Conservation (phyloP, 2,113 vertebrate species). For the Glaucomys volans region DNA sequence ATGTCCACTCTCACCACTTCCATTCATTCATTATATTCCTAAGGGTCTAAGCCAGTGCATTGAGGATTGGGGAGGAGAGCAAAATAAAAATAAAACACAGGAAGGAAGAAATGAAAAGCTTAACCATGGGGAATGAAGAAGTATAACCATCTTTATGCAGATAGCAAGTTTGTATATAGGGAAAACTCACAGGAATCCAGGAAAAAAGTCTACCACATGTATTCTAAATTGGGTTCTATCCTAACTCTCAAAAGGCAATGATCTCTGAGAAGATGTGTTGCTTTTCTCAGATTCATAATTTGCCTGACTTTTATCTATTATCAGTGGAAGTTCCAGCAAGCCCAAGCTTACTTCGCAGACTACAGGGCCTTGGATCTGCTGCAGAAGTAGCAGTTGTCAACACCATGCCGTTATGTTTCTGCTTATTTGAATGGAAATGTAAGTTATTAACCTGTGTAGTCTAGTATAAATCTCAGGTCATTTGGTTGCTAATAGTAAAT, state of each 20-base stretch:
- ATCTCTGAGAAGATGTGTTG: not conserved
- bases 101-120: not conserved
- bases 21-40: not conserved
- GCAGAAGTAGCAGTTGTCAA: not conserved
- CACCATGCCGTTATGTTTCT: not conserved
- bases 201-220: not conserved
- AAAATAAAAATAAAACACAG: not conserved
- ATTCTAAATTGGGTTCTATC: not conserved
- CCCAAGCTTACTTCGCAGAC: not conserved
- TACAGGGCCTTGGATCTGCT: not conserved
- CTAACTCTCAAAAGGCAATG: not conserved
- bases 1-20: not conserved
- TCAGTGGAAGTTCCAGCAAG: not conserved
- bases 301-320: not conserved
- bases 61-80: not conserved
- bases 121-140: not conserved
- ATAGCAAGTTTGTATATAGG: no score
- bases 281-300: not conserved
- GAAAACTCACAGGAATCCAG: not conserved
- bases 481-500: conserved; percentile 9
- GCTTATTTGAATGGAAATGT: not conserved
- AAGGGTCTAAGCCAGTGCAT: not conserved
- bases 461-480: not conserved
- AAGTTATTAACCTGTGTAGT: not conserved
- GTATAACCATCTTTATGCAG: not conserved